Evolutionary conservation across 1,140 invertebrate species (phyloP).

Genomic region (Drosophila melanica): DNA sequence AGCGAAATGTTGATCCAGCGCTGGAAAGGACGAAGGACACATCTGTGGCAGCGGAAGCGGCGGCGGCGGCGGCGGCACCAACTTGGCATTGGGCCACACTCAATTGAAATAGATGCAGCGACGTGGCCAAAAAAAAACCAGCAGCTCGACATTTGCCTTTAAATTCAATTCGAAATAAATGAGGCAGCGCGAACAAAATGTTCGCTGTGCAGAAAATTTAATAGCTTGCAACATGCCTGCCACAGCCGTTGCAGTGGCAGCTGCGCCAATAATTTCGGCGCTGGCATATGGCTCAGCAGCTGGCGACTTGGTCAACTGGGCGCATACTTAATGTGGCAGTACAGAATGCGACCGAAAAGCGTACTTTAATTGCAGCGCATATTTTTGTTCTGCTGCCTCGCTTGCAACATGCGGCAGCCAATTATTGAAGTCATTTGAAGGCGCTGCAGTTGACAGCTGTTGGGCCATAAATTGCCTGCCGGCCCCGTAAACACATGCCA

Average conservation of each 20-base stretch:
- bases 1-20: slow-evolving; percentile 73
- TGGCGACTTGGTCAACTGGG: slow-evolving; percentile 28
- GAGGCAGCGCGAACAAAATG: slow-evolving; percentile 61
- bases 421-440: slow-evolving; percentile 69
- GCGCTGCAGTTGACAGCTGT: slow-evolving; percentile 36
- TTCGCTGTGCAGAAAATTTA: slow-evolving; percentile 58
- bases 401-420: slow-evolving; percentile 33
- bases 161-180: slow-evolving; percentile 73
- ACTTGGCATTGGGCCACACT: slow-evolving; percentile 69
- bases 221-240: slow-evolving; percentile 70
- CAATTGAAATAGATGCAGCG: slow-evolving; percentile 62
- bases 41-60: background rate
- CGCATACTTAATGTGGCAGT: slow-evolving; percentile 37
- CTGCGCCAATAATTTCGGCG: slow-evolving; percentile 12
- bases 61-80: background rate
- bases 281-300: slow-evolving; percentile 35
- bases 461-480: slow-evolving; percentile 53
- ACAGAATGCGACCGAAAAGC: slow-evolving; percentile 2
- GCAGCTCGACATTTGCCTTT: slow-evolving; percentile 42
- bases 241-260: slow-evolving; percentile 43
- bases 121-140: slow-evolving; percentile 32
- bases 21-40: slow-evolving; percentile 31
- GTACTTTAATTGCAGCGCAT: slow-evolving; percentile 1
- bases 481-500: slow-evolving; percentile 67
- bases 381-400: background rate